These are phyloP conservation scores for Ginglymostoma cirratum DNA, from an alignment of 2,113 vertebrate species.

Conservation along the genomic window DNA sequence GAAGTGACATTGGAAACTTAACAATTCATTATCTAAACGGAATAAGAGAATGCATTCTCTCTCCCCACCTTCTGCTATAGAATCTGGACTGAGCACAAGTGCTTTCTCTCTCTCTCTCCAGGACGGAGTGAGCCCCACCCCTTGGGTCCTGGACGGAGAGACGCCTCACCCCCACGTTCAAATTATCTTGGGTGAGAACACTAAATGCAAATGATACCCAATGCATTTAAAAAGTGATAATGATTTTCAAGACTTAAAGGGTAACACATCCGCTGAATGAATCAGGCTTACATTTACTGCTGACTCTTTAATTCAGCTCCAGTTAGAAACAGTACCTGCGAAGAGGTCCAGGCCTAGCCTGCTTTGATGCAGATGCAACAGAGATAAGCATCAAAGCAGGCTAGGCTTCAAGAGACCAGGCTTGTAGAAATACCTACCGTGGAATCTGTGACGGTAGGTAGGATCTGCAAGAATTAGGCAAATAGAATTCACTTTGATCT, in stretches of 20 bases:
- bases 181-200: not conserved
- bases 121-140: not conserved
- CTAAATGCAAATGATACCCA: not conserved
- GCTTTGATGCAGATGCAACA: not conserved
- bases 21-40: not conserved
- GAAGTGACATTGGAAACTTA: not conserved
- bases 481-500: slow-evolving; percentile 34
- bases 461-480: slow-evolving; percentile 29
- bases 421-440: not conserved
- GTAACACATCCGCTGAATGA: not conserved
- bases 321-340: not conserved
- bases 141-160: not conserved
- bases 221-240: not conserved
- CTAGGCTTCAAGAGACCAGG: not conserved
- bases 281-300: not conserved
- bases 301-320: not conserved
- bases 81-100: not conserved
- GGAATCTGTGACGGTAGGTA: not conserved
- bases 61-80: not conserved
- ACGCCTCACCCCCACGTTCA: not conserved
- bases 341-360: not conserved
- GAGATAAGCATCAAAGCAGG: not conserved
- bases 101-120: not conserved
- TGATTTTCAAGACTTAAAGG: not conserved
- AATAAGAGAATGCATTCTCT: not conserved